Conservation (phyloP, 2,888 invertebrate genomes). For the Mycalesis mineus region DNA sequence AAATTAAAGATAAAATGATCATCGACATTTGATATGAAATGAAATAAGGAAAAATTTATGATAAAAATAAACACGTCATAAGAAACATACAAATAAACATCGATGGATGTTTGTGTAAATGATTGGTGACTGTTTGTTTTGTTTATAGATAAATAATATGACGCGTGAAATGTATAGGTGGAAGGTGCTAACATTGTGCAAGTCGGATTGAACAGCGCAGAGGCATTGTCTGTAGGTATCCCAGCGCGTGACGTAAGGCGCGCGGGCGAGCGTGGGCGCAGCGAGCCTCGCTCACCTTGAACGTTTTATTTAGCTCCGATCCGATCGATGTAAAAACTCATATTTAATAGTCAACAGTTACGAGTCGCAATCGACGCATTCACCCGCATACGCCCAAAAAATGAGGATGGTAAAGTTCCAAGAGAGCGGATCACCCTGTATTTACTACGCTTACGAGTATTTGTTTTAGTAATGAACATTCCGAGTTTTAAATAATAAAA, state of each 20-base stretch:
- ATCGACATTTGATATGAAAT: neutral
- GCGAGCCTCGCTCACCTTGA: conserved; percentile 66
- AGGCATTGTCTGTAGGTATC: conserved; percentile 58
- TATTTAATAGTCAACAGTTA: conserved; percentile 32
- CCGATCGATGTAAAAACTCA: conserved; percentile 45
- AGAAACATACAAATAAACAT: neutral
- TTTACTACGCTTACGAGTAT: conserved; percentile 73
- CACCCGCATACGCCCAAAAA: neutral
- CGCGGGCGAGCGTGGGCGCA: conserved; percentile 64
- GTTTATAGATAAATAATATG: neutral
- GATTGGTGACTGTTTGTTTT: neutral
- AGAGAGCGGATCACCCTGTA: conserved; percentile 62
- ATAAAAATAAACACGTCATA: too few relatives aligned
- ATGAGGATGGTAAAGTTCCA: neutral
- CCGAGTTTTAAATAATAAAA: conserved; percentile 78
- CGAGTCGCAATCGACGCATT: neutral
- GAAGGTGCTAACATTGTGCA: conserved; percentile 54
- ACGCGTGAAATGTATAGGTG: conserved; percentile 4
- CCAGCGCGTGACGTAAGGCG: conserved; percentile 45
- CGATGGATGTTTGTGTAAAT: too few relatives aligned
- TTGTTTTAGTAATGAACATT: conserved; percentile 79
- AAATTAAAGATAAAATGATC: neutral
- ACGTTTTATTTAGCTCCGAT: conserved; percentile 53
- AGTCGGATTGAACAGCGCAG: conserved; percentile 51
- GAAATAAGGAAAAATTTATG: too few relatives aligned